Evolutionary conservation across 2,797 vertebrate genomes (phyloP).

Genomic region (Myotis pilosus): DNA sequence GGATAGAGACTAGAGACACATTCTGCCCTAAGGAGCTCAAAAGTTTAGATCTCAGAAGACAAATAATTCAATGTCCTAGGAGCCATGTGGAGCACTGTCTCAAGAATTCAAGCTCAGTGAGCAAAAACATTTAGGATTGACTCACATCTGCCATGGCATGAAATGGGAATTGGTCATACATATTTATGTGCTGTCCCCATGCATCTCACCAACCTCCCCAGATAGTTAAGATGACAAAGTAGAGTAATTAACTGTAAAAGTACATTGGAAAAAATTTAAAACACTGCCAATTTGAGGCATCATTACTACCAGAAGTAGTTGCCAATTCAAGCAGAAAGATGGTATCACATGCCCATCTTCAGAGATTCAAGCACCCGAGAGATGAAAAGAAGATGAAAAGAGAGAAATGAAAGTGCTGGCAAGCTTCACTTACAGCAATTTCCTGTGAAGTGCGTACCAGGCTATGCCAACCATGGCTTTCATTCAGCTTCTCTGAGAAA

Average conservation of each 20-base stretch:
- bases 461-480: not conserved
- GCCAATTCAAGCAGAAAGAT: slow-evolving; percentile 6
- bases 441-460: not conserved
- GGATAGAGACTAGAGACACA: not conserved
- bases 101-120: not conserved
- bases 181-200: not conserved
- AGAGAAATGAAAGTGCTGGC: not conserved
- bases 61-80: not conserved
- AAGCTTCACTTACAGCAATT: not conserved
- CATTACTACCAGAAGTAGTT: not conserved
- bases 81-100: not conserved
- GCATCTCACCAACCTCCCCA: not conserved
- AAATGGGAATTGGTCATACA: not conserved
- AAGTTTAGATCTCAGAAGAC: slow-evolving; percentile 1
- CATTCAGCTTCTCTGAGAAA: not conserved
- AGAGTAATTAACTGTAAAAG: not conserved
- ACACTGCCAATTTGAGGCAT: not conserved
- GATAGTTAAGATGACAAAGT: slow-evolving; percentile 6
- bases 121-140: not conserved
- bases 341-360: not conserved
- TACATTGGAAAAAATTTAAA: not conserved
- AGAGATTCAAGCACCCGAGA: not conserved
- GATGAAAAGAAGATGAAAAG: not conserved
- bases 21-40: not conserved
- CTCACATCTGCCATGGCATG: not conserved